Conservation (phyloP, 2,888 invertebrate genomes). For the Gymnocheta viridis region DNA sequence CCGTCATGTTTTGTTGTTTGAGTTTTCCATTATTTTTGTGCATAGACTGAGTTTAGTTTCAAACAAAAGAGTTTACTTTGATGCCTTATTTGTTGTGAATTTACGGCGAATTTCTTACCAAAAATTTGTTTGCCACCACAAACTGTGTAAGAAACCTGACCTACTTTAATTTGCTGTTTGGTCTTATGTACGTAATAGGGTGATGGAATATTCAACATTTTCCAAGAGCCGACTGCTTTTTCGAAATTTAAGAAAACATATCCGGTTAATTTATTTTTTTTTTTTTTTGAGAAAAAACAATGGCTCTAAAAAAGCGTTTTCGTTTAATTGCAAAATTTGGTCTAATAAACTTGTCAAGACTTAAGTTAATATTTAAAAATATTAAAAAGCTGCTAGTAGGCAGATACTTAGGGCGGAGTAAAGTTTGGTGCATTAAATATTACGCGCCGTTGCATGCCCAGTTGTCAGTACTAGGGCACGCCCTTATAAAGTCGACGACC, state of each 20-base stretch:
- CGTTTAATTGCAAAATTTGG: no score
- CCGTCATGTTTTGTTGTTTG: neutral
- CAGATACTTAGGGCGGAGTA: no score
- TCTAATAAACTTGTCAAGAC: no score
- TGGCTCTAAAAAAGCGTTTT: no score
- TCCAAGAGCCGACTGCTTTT: neutral
- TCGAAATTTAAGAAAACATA: neutral
- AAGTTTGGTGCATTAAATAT: no score
- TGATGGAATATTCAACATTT: neutral
- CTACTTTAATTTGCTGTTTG: conserved; percentile 61
- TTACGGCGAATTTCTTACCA: conserved; percentile 62
- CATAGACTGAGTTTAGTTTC: conserved; percentile 5
- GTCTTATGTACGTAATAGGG: neutral
- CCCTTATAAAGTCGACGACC: no score
- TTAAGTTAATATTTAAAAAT: no score
- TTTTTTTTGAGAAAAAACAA: no score
- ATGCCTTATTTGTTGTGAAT: conserved; percentile 14
- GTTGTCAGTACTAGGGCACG: no score
- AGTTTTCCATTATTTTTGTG: neutral
- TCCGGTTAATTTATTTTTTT: neutral
- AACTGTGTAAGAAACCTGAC: conserved; percentile 64
- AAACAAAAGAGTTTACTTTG: conserved; percentile 40
- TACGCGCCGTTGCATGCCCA: no score
- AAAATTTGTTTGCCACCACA: conserved; percentile 54
- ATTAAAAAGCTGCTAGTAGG: no score